Base-by-base conservation (phyloP, 2,797 vertebrate species). In the Poecile montanus region DNA sequence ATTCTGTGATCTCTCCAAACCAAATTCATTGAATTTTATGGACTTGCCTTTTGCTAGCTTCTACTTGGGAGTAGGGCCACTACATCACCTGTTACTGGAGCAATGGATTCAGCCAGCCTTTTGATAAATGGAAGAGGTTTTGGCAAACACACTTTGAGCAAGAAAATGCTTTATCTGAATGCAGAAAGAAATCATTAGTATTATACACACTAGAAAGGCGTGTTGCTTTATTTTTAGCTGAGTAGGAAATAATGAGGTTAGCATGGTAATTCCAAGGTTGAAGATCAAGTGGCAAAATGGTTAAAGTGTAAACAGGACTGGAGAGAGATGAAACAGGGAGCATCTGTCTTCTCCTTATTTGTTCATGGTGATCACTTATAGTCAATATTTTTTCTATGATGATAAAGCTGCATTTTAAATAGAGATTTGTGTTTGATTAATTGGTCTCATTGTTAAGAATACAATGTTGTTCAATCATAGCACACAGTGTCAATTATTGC, bases 241-340 rank as follows among this genome's bases (percentile, higher is more conserved):
- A 93, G 68, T 61, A 88, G 71, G 80, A 95, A 94, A 94, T 67
- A 93, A 16, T 67, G 72, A 89, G 38, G 60, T 85, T 85, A 91
- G 57, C 32, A 22, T 63, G 73, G 67, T 82, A 84, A 80, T 81
- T 90, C 70, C 85, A 85, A 91, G 87, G 85, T 68, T 95, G 92
- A 95, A 95, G 93, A 95, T 88, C 88, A 95, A 95, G 85, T 86
- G 89, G 79, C 45, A 86, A 95, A 94, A 68, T 77, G 67, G 61
- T 88, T 89, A 51, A 95, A 94, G 54, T 48, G 50, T 92, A 91
- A 96, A 93, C 84, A 76, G 54, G 61, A 40, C 61, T 70, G 45
- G 34, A 93, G 80, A 88, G 82, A 77, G 71, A 82, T 66, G 82
- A 84, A 95, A 60, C 5, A 15, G n/a, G 42, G 66, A 92, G 47